Evolutionary conservation across 2,113 vertebrate species (phyloP), one percentile per base, ranked within the genome.

Genomic region (Kryptolebias marmoratus): DNA sequence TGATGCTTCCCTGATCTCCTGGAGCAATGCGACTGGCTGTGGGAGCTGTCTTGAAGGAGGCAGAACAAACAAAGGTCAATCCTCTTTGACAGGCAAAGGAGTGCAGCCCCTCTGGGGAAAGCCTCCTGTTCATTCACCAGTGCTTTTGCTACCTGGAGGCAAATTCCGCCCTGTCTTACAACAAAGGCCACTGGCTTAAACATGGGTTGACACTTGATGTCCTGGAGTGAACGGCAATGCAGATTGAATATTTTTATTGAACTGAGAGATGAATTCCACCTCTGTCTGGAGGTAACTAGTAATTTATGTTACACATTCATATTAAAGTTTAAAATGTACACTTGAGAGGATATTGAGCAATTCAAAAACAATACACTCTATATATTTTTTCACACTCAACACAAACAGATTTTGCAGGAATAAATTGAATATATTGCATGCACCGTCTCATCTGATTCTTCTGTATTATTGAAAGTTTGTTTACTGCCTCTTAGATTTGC

Each of bases 11-110:
- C 32, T 32, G 53, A 71, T 74, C 81, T 87, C 64, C 71, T 30
- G 63, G 58, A 71, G 79, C 69, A 58, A 42, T 64, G 49, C 22
- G 39, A 68, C 58, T 73, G 57, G 45, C 78, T 79, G 28, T 68
- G 59, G 67, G 64, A 79, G 78, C 77, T 42, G 66, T 74, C 61
- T 50, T 60, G 84, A 87, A 75, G 75, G 63, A 84, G 81, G 85
- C 71, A 68, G 63, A 70, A 82, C 73, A 87, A 87, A 91, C 80
- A 91, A 90, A 93, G 91, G 91, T 93, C 93, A 91, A 93, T 93
- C 77, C 86, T 87, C 80, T 85, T 81, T 80, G 89, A 92, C 87
- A 91, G 83, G 81, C 81, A 68, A 81, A 87, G 87, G 79, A 82
- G 81, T 81, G 70, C 67, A 69, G 81, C 83, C 81, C 66, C 52